Conservation (phyloP, 2,888 invertebrate species). For the Drosophila suboccidentalis region DNA sequence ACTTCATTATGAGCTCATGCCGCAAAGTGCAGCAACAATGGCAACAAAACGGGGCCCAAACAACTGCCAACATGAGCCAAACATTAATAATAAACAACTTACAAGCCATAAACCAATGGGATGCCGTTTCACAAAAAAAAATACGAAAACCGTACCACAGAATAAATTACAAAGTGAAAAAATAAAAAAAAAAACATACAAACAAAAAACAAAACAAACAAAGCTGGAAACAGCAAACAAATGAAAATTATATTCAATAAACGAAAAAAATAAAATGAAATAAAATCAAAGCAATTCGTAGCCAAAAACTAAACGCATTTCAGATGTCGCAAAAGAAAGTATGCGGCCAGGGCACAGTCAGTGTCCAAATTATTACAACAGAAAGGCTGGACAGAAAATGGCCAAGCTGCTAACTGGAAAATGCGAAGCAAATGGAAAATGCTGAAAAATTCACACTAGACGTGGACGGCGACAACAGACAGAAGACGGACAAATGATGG, state of each 20-base stretch:
- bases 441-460: slow-evolving; percentile 50
- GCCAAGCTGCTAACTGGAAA: slow-evolving; percentile 26
- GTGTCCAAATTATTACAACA: slow-evolving; percentile 74
- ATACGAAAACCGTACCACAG: slow-evolving; percentile 33
- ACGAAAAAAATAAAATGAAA: slow-evolving; percentile 16
- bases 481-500: slow-evolving; percentile 18
- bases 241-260: slow-evolving; percentile 27
- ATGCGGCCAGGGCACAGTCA: slow-evolving; percentile 52
- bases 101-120: slow-evolving; percentile 81
- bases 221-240: slow-evolving; percentile 37
- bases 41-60: slow-evolving; percentile 33
- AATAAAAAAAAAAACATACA: slow-evolving; percentile 33
- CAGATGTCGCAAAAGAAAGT: slow-evolving; percentile 35
- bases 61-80: slow-evolving; percentile 68
- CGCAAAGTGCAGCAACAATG: slow-evolving; percentile 54
- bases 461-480: slow-evolving; percentile 23
- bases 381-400: slow-evolving; percentile 21
- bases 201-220: slow-evolving; percentile 18
- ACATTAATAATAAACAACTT: slow-evolving; percentile 81
- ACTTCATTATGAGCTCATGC: slow-evolving; percentile 75
- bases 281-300: slow-evolving; percentile 23
- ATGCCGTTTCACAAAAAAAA: slow-evolving; percentile 37
- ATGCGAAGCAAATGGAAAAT: slow-evolving; percentile 42
- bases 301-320: slow-evolving; percentile 43
- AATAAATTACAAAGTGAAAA: slow-evolving; percentile 62